Evolutionary conservation across 2,797 vertebrate genomes (phyloP).

Genomic region (Melanotaenia parkinsoni): DNA sequence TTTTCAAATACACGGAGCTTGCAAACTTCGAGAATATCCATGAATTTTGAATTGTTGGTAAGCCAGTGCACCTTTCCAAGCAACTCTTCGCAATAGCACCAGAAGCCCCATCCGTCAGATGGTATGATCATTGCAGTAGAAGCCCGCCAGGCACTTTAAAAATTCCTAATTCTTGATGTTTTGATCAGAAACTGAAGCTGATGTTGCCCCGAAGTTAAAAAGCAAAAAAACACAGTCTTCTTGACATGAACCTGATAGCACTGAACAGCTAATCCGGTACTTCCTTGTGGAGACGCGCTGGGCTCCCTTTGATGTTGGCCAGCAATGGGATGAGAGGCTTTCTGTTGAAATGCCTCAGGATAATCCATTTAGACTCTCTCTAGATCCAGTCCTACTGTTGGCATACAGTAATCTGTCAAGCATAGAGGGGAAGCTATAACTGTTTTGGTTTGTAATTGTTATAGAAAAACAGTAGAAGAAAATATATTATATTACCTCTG

Average conservation of each 20-base stretch:
- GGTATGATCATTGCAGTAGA: constrained; percentile 1
- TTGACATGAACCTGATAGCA: constrained; percentile 25
- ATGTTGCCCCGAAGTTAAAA: constrained; percentile 24
- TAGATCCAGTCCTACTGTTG: constrained; percentile 32
- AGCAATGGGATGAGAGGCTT: constrained; percentile 66
- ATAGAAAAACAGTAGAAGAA: not conserved
- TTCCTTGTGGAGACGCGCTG: constrained; percentile 45
- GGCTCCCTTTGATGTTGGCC: constrained; percentile 54
- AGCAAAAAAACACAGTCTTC: constrained; percentile 23
- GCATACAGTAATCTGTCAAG: constrained; percentile 28
- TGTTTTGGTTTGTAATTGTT: not conserved
- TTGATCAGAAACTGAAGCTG: constrained; percentile 14
- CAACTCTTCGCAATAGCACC: not conserved
- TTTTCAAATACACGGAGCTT: constrained; percentile 10
- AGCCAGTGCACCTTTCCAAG: constrained; percentile 1
- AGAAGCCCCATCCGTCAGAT: constrained; percentile 11
- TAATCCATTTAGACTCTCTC: constrained; percentile 86
- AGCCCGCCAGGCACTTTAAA: constrained; percentile 5
- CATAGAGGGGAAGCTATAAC: constrained; percentile 17
- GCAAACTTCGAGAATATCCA: constrained; percentile 23
- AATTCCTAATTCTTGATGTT: constrained; percentile 16
- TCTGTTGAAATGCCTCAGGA: constrained; percentile 62
- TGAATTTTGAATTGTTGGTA: constrained; percentile 1
- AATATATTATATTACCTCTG: not conserved
- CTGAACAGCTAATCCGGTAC: constrained; percentile 45